Evolutionary conservation across 2,888 invertebrate species (phyloP).

Genomic region (Meiosimyza decipiens): DNA sequence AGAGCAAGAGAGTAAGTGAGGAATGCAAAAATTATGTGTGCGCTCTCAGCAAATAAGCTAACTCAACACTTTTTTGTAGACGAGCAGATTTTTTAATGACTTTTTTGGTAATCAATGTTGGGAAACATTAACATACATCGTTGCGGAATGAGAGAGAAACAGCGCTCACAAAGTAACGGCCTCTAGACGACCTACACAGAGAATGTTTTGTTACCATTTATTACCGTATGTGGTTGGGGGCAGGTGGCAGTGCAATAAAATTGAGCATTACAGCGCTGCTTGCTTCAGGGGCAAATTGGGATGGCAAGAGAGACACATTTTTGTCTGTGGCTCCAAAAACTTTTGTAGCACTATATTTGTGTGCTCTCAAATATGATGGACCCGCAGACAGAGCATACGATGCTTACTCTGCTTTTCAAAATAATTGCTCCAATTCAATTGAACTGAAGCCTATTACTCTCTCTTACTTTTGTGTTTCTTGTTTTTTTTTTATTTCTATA

Average conservation of each 20-base stretch:
- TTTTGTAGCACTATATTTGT: too few relatives aligned
- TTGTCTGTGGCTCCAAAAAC: background rate
- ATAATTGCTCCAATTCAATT: too few relatives aligned
- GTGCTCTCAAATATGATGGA: too few relatives aligned
- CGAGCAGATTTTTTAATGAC: slow-evolving; percentile 28
- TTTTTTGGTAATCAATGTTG: slow-evolving; percentile 29
- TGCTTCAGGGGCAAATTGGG: too few relatives aligned
- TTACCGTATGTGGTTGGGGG: background rate
- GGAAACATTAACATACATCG: background rate
- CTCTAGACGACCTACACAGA: slow-evolving; percentile 63
- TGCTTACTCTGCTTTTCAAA: too few relatives aligned
- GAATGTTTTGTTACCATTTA: background rate
- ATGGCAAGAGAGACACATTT: background rate
- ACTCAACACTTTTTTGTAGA: background rate
- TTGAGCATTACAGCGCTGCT: too few relatives aligned
- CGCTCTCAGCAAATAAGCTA: slow-evolving; percentile 27
- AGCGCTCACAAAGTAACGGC: slow-evolving; percentile 49
- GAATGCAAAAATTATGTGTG: slow-evolving; percentile 14
- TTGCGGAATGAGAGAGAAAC: background rate
- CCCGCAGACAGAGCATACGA: too few relatives aligned
- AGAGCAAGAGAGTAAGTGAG: slow-evolving; percentile 31
- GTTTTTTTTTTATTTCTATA: too few relatives aligned
- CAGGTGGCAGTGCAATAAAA: too few relatives aligned
- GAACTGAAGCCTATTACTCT: too few relatives aligned
- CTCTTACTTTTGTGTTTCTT: too few relatives aligned